These are phyloP conservation scores for Drosophila tripunctata DNA, from an alignment of 2,888 invertebrate species.

Conservation along the genomic window DNA sequence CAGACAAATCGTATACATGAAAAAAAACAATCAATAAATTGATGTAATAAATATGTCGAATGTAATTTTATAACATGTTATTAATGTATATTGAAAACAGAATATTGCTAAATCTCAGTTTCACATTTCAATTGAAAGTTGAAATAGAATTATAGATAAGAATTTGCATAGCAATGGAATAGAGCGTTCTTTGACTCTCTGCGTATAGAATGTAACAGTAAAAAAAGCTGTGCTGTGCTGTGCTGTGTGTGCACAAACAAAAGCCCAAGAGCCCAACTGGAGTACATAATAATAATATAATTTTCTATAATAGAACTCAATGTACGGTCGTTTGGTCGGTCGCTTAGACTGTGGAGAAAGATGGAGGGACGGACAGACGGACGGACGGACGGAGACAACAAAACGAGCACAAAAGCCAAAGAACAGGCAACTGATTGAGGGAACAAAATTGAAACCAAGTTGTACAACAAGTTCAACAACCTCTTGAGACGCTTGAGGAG, in stretches of 20 bases:
- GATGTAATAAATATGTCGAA: not conserved
- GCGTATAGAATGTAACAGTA: slow-evolving; percentile 66
- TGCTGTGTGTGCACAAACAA: slow-evolving; percentile 51
- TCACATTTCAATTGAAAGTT: not conserved
- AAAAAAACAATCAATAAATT: not conserved
- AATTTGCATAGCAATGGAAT: slow-evolving; percentile 32
- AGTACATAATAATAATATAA: slow-evolving; percentile 79
- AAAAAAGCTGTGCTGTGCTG: slow-evolving; percentile 30
- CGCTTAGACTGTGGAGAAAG: slow-evolving; percentile 6
- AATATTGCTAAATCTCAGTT: not conserved
- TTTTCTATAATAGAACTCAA: slow-evolving; percentile 74
- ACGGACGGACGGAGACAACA: slow-evolving; percentile 22
- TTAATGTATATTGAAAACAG: not conserved
- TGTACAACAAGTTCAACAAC: slow-evolving; percentile 71
- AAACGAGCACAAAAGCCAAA: slow-evolving; percentile 61
- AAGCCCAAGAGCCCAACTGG: slow-evolving; percentile 41
- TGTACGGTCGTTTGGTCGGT: slow-evolving; percentile 24
- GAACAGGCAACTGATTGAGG: slow-evolving; percentile 74
- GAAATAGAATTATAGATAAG: slow-evolving; percentile 12
- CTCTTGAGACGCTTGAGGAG: slow-evolving; percentile 35
- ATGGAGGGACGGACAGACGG: slow-evolving; percentile 10
- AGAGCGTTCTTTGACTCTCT: slow-evolving; percentile 4
- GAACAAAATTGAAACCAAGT: slow-evolving; percentile 65
- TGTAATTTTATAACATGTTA: not conserved
- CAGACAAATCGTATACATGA: not conserved